Evolutionary conservation across 1,140 invertebrate genomes (phyloP).

Genomic region (Gryon sp.): DNA sequence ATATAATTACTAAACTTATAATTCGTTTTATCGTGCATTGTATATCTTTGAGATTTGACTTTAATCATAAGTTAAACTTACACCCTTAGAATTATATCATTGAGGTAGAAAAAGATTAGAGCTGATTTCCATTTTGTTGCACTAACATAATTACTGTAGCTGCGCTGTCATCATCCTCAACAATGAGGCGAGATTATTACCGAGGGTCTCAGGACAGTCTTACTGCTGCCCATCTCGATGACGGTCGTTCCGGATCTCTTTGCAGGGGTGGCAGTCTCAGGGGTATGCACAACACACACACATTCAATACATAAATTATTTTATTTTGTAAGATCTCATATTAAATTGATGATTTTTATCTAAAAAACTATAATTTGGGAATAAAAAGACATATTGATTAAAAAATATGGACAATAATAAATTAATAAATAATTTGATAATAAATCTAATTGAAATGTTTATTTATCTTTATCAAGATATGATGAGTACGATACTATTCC

Average conservation of each 20-base stretch:
- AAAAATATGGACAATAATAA: too few relatives aligned
- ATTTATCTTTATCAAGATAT: too few relatives aligned
- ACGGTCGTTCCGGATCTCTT: slow-evolving; percentile 76
- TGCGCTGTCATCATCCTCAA: slow-evolving; percentile 77
- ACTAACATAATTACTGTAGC: slow-evolving; percentile 79
- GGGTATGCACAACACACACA: slow-evolving; percentile 78
- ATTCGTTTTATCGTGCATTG: too few relatives aligned
- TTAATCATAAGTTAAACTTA: too few relatives aligned
- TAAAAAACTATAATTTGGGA: too few relatives aligned
- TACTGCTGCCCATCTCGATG: slow-evolving; percentile 80
- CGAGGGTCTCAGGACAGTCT: slow-evolving; percentile 92
- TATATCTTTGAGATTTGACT: too few relatives aligned
- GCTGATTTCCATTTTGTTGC: slow-evolving; percentile 71
- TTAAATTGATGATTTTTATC: neutral
- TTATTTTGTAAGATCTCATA: slow-evolving; percentile 12
- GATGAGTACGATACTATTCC: too few relatives aligned
- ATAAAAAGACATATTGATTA: too few relatives aligned
- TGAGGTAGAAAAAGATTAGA: slow-evolving; percentile 73
- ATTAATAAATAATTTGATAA: too few relatives aligned
- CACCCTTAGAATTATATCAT: slow-evolving; percentile 23
- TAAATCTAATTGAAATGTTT: too few relatives aligned
- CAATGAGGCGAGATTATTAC: slow-evolving; percentile 92
- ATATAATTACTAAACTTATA: too few relatives aligned
- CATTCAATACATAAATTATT: slow-evolving; percentile 43
- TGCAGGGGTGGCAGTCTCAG: slow-evolving; percentile 79